Evolutionary conservation across 2,797 vertebrate genomes (phyloP).

Genomic region (Anguilla pacifica): DNA sequence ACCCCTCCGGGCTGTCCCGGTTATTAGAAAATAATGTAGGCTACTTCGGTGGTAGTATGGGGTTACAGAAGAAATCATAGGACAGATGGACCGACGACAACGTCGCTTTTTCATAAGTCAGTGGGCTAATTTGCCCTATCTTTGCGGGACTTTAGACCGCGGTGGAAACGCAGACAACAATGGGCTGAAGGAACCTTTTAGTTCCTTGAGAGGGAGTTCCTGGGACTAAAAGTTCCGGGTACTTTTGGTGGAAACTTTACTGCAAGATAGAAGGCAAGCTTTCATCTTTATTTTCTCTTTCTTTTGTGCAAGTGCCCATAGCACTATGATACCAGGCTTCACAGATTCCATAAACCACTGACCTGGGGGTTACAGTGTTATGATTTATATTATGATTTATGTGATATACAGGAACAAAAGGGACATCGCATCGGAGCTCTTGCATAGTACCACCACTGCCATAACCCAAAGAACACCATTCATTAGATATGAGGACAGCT

Average conservation of each 20-base stretch:
- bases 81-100: no score
- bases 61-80: no score
- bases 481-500: background rate
- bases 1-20: no score
- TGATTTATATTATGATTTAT: conserved; percentile 10
- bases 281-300: conserved; percentile 32
- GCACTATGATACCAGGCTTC: conserved; percentile 40
- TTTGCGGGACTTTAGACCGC: no score
- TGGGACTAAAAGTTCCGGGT: no score
- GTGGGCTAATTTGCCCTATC: no score
- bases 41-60: no score
- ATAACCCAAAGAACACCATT: background rate
- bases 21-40: no score
- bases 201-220: no score
- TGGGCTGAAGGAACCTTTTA: no score
- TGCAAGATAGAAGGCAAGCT: conserved; percentile 18
- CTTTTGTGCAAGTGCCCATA: conserved; percentile 34
- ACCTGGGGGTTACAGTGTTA: conserved; percentile 30
- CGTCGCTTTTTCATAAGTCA: no score
- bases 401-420: conserved; percentile 27
- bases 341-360: conserved; percentile 34
- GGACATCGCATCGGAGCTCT: background rate
- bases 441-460: background rate
- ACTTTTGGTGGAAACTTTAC: background rate
- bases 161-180: no score